Evolutionary conservation across 1,140 invertebrate genomes (phyloP), one percentile per base, ranked within the genome.

Genomic region (Coenobita brevimanus): DNA sequence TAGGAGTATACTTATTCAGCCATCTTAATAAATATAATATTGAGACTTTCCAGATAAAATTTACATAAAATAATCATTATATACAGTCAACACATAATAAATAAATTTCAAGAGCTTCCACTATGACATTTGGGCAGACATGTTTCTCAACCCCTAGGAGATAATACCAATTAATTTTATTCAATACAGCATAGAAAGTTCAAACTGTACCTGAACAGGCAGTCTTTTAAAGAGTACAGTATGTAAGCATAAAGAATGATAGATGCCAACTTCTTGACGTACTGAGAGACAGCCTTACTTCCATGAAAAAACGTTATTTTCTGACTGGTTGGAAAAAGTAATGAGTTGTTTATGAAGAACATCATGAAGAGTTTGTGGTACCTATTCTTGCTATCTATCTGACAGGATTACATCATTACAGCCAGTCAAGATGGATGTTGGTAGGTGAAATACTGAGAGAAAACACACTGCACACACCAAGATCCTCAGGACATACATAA

Each of bases 21-120:
- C 85, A 87, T 87, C 85, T 81, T 87, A 87, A 87, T 87, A 87
- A 87, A 87, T 87, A 87, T 87, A 87, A 87, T 87, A 87, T 87
- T 87, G 73, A 87, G 85, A 87, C 85, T 87, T 80, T 87, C 76
- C 85, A 87, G 85, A 87, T 87, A 87, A 87, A 87, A 87, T 87
- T 87, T 87, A 87, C 85, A 87, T 87, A 87, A 87, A 87, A 87
- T 87, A 87, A 87, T 87, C 76, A 81, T 81, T 87, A 87, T 87
- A 81, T 87, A 87, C 85, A 87, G 85, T 87, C 76, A 87, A 87
- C 85, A 87, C 85, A 87, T 87, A 87, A 87, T 87, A 87, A 87
- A 87, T 87, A 87, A 87, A 80, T 87, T 86, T 87, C 67, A 80
- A 80, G 78, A 80, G 76, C 78, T 87, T 87, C 76, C 85, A 80